Conservation (phyloP, 2,888 invertebrate genomes). For the Hanleya hanleyi region DNA sequence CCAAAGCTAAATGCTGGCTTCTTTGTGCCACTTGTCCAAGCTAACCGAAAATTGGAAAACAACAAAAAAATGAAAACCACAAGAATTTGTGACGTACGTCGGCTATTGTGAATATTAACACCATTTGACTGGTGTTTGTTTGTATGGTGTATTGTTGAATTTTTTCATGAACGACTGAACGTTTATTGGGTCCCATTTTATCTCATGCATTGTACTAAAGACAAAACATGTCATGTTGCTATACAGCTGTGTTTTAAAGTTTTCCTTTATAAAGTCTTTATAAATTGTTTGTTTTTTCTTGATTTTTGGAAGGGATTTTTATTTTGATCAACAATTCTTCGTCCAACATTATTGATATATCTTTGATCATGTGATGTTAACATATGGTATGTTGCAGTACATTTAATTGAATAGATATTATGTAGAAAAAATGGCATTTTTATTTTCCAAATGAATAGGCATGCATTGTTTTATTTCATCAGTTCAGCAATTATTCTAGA, state of each 20-base stretch:
- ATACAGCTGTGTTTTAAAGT: background rate
- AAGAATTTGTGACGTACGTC: too few species aligned
- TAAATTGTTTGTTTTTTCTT: background rate
- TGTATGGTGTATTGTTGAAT: background rate
- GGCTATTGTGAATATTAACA: too few species aligned
- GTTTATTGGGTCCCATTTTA: background rate
- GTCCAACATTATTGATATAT: constrained; percentile 1
- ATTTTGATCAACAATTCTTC: constrained; percentile 2
- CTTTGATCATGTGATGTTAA: constrained; percentile 1
- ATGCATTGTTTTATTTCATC: too few species aligned
- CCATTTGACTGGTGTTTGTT: background rate
- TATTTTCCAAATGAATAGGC: too few species aligned
- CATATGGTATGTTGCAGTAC: too few species aligned
- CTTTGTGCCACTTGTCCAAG: too few species aligned
- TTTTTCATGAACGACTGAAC: background rate
- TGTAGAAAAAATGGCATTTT: too few species aligned
- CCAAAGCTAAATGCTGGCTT: too few species aligned
- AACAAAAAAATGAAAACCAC: too few species aligned
- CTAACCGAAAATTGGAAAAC: too few species aligned
- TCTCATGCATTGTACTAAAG: background rate
- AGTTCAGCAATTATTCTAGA: background rate
- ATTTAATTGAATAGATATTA: too few species aligned
- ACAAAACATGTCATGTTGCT: background rate
- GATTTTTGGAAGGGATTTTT: constrained; percentile 2
- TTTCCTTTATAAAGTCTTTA: background rate